Percentiles rank a stretch among this genome's conserved stretches.
phyloP scores from a whole-genome alignment of 2,888 invertebrate genomes.

The Anthophora plumipes region DNA sequence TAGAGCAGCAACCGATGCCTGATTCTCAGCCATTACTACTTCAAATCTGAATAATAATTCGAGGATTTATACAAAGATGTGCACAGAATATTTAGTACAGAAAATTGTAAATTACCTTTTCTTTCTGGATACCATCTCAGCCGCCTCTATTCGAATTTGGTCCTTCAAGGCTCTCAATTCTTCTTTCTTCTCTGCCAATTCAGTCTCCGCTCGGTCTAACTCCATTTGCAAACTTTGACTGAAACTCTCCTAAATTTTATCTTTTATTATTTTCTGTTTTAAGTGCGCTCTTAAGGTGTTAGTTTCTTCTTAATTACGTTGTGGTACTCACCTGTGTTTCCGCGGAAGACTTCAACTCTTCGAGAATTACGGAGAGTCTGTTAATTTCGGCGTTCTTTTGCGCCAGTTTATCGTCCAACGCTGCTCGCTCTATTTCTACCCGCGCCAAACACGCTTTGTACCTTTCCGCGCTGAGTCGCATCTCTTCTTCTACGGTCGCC shows the following conservation, averaged over 20 bases:
- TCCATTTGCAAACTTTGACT: conserved; percentile 82
- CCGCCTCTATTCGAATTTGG: conserved; percentile 80
- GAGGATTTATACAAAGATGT: background rate
- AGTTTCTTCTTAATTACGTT: background rate
- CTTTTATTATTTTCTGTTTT: background rate
- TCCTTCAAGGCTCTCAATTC: conserved; percentile 80
- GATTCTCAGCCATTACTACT: conserved; percentile 81
- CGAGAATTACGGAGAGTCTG: conserved; percentile 73
- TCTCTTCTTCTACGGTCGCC: conserved; percentile 75
- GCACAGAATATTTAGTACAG: background rate
- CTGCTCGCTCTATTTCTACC: conserved; percentile 75
- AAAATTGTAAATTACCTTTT: conserved; percentile 67
- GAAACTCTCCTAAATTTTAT: conserved; percentile 78
- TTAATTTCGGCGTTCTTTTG: conserved; percentile 77
- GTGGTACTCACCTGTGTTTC: conserved; percentile 78
- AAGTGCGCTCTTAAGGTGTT: background rate
- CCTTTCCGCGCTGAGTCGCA: conserved; percentile 75
- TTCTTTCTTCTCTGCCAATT: conserved; percentile 80
- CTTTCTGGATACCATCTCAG: conserved; percentile 80
- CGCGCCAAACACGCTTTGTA: conserved; percentile 72
- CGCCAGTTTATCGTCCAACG: conserved; percentile 73
- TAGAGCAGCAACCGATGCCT: conserved; percentile 79
- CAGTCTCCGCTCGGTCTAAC: conserved; percentile 81
- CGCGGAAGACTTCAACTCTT: conserved; percentile 78
- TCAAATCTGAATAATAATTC: conserved; percentile 72